These are phyloP conservation scores for Phyllotis vaccarum DNA, from an alignment of 2,797 vertebrate species.

Conservation along the genomic window DNA sequence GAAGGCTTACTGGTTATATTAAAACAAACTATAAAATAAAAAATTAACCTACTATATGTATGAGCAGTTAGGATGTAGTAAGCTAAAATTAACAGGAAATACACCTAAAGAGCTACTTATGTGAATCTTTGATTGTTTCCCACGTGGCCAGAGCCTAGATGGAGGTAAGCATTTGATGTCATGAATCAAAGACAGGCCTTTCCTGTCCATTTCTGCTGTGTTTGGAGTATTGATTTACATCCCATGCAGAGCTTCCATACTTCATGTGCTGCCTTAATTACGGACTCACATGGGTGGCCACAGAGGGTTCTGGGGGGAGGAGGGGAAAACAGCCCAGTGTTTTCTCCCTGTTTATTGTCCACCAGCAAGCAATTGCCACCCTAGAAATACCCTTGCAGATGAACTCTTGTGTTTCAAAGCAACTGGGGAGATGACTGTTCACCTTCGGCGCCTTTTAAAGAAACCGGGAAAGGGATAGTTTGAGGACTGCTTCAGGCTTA, in stretches of 20 bases:
- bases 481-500: neutral
- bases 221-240: neutral
- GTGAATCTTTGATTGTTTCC: neutral
- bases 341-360: neutral
- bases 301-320: neutral
- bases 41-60: neutral
- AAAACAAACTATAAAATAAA: conserved; percentile 13
- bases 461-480: neutral
- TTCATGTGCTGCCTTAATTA: neutral
- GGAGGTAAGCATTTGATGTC: neutral
- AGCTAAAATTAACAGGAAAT: neutral
- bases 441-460: neutral
- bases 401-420: conserved; percentile 21
- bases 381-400: neutral
- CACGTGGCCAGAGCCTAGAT: neutral
- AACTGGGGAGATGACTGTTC: no score
- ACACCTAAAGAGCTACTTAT: neutral
- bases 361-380: neutral
- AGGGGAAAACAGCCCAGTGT: neutral
- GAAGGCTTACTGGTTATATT: neutral
- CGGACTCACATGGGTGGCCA: neutral
- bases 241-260: neutral
- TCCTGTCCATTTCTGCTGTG: neutral
- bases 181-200: neutral
- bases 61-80: neutral